Conservation (phyloP, 2,797 vertebrate genomes). For the Silurus aristotelis region DNA sequence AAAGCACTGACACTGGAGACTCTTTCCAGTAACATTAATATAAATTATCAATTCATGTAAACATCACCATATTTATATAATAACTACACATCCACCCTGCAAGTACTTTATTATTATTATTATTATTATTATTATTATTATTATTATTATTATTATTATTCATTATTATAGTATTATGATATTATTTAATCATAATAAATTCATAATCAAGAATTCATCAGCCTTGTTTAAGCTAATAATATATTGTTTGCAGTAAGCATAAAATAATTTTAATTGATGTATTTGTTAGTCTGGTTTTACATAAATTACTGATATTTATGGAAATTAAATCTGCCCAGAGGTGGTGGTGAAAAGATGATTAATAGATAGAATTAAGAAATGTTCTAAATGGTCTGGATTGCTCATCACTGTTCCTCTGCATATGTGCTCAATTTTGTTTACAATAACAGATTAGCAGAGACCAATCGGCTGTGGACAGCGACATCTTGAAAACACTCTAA, state of each 20-base stretch:
- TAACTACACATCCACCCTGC: not conserved
- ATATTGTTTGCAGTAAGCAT: not conserved
- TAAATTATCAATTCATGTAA: not conserved
- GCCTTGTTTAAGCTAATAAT: not conserved
- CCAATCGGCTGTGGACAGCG: not conserved
- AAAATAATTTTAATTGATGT: not conserved
- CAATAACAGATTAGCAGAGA: not conserved
- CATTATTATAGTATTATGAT: no score
- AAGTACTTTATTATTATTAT: not conserved
- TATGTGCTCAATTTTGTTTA: not conserved
- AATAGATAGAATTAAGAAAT: not conserved
- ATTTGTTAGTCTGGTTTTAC: not conserved
- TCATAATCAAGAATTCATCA: not conserved
- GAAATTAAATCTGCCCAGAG: not conserved
- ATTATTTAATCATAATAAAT: no score
- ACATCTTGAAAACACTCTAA: slow-evolving; percentile 22
- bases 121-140: no score
- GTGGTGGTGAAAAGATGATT: not conserved
- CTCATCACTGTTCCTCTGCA: not conserved
- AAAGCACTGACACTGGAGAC: not conserved
- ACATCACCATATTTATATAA: not conserved
- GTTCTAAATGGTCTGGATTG: not conserved
- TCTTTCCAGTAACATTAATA: not conserved
- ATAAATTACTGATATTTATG: not conserved
- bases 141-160: no score